A percentile compares a stretch with the other conserved stretches of the same genome.
Conservation (phyloP, 2,113 vertebrate species). For the Plectropomus leopardus region DNA sequence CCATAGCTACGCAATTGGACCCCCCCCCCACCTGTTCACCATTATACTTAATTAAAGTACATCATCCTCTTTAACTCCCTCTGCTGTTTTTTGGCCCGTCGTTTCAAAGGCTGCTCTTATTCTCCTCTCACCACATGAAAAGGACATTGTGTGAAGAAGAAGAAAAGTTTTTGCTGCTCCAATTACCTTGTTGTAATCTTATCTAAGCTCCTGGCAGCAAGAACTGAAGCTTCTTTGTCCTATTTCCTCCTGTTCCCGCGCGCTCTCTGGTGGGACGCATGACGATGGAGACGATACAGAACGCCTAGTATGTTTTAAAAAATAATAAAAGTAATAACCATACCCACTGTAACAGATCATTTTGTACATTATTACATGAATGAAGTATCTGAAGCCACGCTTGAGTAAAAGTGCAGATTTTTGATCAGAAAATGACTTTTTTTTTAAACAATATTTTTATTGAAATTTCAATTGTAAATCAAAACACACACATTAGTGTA, state of each 20-base stretch:
- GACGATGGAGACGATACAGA: constrained; percentile 5
- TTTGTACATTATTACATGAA: too few relatives aligned
- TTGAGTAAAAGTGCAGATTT: too few relatives aligned
- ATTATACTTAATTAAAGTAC: constrained; percentile 57
- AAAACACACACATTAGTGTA: too few relatives aligned
- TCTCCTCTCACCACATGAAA: constrained; percentile 49
- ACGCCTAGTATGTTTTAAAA: too few relatives aligned
- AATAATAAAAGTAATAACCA: too few relatives aligned
- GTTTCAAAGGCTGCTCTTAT: constrained; percentile 56
- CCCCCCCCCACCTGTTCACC: background rate
- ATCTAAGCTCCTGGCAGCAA: constrained; percentile 52
- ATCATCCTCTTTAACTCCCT: constrained; percentile 27
- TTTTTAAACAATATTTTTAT: too few relatives aligned
- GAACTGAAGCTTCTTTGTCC: constrained; percentile 64
- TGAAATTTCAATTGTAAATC: too few relatives aligned
- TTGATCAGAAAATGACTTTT: too few relatives aligned
- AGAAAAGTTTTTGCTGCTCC: constrained; percentile 52
- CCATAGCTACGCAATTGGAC: constrained; percentile 69
- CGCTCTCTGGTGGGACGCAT: constrained; percentile 18
- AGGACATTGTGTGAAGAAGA: constrained; percentile 34
- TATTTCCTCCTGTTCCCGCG: constrained; percentile 3
- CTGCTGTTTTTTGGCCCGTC: constrained; percentile 38
- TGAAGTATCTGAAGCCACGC: too few relatives aligned
- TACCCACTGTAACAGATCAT: too few relatives aligned
- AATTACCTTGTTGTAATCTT: constrained; percentile 71